phyloP scores from a whole-genome alignment of 1,140 invertebrate genomes.

The Nebria ingens region DNA sequence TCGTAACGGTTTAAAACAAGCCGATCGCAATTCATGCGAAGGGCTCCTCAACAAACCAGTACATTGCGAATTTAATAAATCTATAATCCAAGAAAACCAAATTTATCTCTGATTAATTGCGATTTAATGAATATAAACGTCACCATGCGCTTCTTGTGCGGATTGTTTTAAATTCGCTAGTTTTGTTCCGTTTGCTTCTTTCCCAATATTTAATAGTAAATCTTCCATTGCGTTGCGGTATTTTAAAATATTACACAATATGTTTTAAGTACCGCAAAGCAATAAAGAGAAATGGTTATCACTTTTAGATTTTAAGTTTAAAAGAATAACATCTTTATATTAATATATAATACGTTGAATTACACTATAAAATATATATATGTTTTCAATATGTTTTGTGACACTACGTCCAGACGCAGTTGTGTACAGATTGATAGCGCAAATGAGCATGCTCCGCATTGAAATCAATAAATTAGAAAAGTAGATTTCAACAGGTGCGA shows the following conservation, averaged over 20 bases:
- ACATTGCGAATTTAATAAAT: constrained; percentile 71
- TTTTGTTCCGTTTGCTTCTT: constrained; percentile 64
- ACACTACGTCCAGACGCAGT: not conserved
- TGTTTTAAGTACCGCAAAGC: not conserved
- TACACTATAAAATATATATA: constrained; percentile 1
- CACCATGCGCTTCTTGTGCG: constrained; percentile 71
- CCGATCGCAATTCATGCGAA: constrained; percentile 70
- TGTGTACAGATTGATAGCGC: not conserved
- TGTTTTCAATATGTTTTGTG: not conserved
- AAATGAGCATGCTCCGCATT: not conserved
- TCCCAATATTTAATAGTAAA: constrained; percentile 65
- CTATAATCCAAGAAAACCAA: too few relatives aligned
- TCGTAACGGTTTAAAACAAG: constrained; percentile 72
- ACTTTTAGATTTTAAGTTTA: not conserved
- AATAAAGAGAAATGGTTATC: not conserved
- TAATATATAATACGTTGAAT: not conserved
- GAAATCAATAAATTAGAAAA: not conserved
- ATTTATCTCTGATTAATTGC: too few relatives aligned
- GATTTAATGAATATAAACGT: constrained; percentile 16
- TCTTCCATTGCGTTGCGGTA: constrained; percentile 57
- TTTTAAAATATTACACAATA: constrained; percentile 2
- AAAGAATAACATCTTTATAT: not conserved
- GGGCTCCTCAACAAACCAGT: constrained; percentile 59
- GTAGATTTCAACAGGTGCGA: not conserved
- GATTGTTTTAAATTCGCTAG: constrained; percentile 58